Percentiles rank a stretch among this genome's conserved stretches.
Conservation (phyloP, 2,797 vertebrate species). For the Enteromius mattozi region DNA sequence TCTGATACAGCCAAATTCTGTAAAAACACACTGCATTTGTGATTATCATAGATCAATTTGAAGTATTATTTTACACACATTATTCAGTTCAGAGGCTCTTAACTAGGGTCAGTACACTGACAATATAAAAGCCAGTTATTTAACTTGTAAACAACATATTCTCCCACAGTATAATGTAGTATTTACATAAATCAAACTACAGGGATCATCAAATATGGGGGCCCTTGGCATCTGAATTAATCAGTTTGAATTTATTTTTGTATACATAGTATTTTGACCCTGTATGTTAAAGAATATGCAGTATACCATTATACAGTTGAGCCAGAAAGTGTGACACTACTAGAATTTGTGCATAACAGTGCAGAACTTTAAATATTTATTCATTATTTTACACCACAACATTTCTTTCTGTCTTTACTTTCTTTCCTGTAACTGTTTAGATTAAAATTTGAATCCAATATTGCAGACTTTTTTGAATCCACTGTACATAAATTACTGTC, state of each 20-base stretch:
- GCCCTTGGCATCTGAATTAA: neutral
- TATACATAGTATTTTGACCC: neutral
- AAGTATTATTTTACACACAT: constrained; percentile 1
- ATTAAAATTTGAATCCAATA: neutral
- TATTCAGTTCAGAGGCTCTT: neutral
- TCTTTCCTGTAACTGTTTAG: neutral
- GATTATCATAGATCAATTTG: neutral
- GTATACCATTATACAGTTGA: neutral
- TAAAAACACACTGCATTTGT: constrained; percentile 5
- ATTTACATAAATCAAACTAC: neutral
- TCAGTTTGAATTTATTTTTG: neutral
- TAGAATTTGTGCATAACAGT: neutral
- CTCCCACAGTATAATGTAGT: neutral
- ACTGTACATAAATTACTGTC: neutral
- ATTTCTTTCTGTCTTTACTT: neutral
- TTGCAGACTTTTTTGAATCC: neutral
- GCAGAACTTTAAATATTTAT: neutral
- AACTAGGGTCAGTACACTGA: neutral
- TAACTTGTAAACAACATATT: neutral
- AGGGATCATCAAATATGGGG: neutral
- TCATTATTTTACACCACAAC: neutral
- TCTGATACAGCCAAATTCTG: neutral
- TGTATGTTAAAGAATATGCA: neutral
- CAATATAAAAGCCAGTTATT: neutral
- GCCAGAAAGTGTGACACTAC: neutral